These are phyloP conservation scores for Nematolebias whitei DNA, from an alignment of 2,113 vertebrate species.

Conservation along the genomic window DNA sequence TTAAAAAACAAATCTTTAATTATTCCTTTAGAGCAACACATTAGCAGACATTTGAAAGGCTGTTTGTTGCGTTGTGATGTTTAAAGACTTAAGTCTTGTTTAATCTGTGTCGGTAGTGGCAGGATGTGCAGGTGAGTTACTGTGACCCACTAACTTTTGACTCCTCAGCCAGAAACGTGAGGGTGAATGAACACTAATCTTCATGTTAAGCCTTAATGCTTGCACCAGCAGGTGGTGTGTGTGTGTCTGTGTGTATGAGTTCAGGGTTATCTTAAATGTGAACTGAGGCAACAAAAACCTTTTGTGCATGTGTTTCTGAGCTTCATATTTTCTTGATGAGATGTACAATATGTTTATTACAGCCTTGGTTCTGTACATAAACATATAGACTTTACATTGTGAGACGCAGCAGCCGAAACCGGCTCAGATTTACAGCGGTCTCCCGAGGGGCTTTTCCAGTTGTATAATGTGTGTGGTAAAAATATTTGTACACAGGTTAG, in stretches of 20 bases:
- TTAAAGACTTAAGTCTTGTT: background rate
- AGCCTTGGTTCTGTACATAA: background rate
- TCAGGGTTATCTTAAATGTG: too few species aligned
- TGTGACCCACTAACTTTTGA: constrained; percentile 76
- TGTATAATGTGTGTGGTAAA: background rate
- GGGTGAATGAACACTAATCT: constrained; percentile 58
- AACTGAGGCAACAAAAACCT: too few species aligned
- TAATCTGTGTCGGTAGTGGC: constrained; percentile 62
- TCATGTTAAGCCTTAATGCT: constrained; percentile 58
- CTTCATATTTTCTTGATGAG: background rate
- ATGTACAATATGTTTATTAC: background rate
- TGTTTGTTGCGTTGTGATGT: background rate
- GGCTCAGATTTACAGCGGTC: constrained; percentile 12
- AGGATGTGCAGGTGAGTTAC: constrained; percentile 62
- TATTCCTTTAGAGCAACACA: too few species aligned
- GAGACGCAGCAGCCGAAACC: background rate
- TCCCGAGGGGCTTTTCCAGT: constrained; percentile 7
- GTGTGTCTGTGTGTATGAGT: background rate
- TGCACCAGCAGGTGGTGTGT: constrained; percentile 49
- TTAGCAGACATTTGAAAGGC: too few species aligned
- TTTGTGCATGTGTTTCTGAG: background rate
- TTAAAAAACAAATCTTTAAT: too few species aligned
- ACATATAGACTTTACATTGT: background rate
- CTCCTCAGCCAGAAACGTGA: constrained; percentile 55
- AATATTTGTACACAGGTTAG: background rate